These are phyloP conservation scores for Odontamblyopus rebecca DNA, from an alignment of 2,797 vertebrate species.

Conservation along the genomic window DNA sequence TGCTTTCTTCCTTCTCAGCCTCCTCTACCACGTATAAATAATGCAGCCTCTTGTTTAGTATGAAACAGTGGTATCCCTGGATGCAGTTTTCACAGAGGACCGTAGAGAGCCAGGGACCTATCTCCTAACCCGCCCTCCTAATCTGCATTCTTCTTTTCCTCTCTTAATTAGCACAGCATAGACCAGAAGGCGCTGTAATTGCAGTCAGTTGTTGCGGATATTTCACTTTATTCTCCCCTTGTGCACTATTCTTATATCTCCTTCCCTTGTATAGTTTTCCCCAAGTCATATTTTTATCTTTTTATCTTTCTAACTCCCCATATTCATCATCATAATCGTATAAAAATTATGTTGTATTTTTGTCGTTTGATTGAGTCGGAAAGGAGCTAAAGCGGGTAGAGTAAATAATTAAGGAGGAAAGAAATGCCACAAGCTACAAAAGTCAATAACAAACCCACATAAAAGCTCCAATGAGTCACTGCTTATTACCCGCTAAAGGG, in stretches of 20 bases:
- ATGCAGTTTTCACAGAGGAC: slow-evolving; percentile 49
- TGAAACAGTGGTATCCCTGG: slow-evolving; percentile 53
- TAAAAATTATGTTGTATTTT: slow-evolving; percentile 8
- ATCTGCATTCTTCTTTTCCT: slow-evolving; percentile 64
- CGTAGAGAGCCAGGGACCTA: slow-evolving; percentile 53
- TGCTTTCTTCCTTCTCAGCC: slow-evolving; percentile 10
- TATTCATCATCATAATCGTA: slow-evolving; percentile 23
- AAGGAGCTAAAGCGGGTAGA: slow-evolving; percentile 40
- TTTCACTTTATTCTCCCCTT: slow-evolving; percentile 42
- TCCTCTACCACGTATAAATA: slow-evolving; percentile 46
- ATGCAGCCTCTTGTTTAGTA: slow-evolving; percentile 60
- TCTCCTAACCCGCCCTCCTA: slow-evolving; percentile 52
- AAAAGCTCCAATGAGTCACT: slow-evolving; percentile 42
- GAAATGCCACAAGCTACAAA: slow-evolving; percentile 45
- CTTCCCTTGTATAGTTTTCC: slow-evolving; percentile 10
- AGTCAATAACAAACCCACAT: slow-evolving; percentile 52
- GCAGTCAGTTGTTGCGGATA: slow-evolving; percentile 49
- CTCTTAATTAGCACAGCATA: slow-evolving; percentile 62
- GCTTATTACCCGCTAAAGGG: slow-evolving; percentile 42
- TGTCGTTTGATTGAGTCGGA: slow-evolving; percentile 19
- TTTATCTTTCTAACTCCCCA: slow-evolving; percentile 4
- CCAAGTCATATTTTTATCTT: slow-evolving; percentile 29
- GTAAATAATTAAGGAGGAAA: slow-evolving; percentile 57
- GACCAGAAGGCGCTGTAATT: slow-evolving; percentile 54
- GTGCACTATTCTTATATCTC: slow-evolving; percentile 41